A percentile compares a stretch with the other conserved stretches of the same genome.
Evolutionary conservation across 2,113 vertebrate genomes (phyloP).

Genomic region (Procavia capensis): DNA sequence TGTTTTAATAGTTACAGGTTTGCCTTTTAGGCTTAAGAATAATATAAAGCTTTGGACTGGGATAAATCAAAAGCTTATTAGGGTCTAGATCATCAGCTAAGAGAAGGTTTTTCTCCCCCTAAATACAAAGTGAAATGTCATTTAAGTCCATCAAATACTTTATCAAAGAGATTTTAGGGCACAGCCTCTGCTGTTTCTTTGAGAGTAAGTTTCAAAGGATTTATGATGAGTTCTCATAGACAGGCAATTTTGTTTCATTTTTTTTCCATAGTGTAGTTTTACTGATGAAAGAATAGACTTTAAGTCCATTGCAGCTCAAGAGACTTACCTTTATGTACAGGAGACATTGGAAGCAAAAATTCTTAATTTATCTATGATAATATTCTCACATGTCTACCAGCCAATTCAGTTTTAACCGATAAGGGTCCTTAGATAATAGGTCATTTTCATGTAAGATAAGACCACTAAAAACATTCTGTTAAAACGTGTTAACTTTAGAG

Average conservation of each 20-base stretch:
- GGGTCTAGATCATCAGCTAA: background rate
- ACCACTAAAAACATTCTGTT: background rate
- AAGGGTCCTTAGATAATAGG: background rate
- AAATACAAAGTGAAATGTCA: background rate
- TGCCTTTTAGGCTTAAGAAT: background rate
- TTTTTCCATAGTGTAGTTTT: background rate
- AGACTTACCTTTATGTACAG: background rate
- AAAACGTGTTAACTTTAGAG: background rate
- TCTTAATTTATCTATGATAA: background rate
- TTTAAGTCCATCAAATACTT: background rate
- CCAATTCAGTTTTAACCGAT: background rate
- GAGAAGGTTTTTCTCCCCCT: background rate
- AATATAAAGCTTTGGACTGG: background rate
- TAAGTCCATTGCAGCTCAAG: background rate
- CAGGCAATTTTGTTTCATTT: background rate
- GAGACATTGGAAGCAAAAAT: background rate
- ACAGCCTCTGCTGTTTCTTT: background rate
- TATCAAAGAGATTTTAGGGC: background rate
- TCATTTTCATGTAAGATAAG: background rate
- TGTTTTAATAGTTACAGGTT: background rate
- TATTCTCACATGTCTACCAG: background rate
- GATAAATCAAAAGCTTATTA: background rate
- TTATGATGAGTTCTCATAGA: background rate
- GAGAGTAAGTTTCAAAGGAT: background rate
- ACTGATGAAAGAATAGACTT: background rate